phyloP scores from a whole-genome alignment of 1,140 invertebrate genomes.

The Panagrolaimus sp. region DNA sequence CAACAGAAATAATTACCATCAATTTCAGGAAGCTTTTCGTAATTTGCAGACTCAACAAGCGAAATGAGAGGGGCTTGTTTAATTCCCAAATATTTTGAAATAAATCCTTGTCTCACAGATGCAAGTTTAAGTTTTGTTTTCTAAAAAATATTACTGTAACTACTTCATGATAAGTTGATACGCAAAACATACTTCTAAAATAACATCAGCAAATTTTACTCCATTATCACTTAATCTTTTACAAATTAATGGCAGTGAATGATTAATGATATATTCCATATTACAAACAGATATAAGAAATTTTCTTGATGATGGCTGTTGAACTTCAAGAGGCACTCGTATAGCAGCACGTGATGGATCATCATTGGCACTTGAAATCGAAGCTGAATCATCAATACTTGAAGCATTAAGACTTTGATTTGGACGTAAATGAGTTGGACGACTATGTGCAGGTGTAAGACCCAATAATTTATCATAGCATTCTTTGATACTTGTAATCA shows the following conservation, averaged over 20 bases:
- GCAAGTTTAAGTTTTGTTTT: constrained; percentile 43
- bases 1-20: constrained; percentile 32
- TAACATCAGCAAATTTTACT: constrained; percentile 52
- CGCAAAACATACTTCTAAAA: constrained; percentile 43
- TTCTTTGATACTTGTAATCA: constrained; percentile 45
- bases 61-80: constrained; percentile 40
- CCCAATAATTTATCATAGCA: constrained; percentile 43
- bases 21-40: constrained; percentile 46
- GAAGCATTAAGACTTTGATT: background rate
- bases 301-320: constrained; percentile 37
- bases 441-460: constrained; percentile 32
- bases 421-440: constrained; percentile 36
- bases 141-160: constrained; percentile 15
- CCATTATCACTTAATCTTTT: constrained; percentile 52
- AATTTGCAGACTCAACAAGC: constrained; percentile 41
- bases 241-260: constrained; percentile 48
- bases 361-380: constrained; percentile 22
- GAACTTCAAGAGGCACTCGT: background rate
- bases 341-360: background rate
- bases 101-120: constrained; percentile 34
- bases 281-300: constrained; percentile 54
- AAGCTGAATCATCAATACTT: constrained; percentile 18
- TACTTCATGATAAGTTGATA: background rate
- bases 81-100: constrained; percentile 38
- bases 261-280: constrained; percentile 50